These are phyloP conservation scores for Opisthocomus hoazin DNA, from an alignment of 2,113 vertebrate genomes.

Conservation along the genomic window DNA sequence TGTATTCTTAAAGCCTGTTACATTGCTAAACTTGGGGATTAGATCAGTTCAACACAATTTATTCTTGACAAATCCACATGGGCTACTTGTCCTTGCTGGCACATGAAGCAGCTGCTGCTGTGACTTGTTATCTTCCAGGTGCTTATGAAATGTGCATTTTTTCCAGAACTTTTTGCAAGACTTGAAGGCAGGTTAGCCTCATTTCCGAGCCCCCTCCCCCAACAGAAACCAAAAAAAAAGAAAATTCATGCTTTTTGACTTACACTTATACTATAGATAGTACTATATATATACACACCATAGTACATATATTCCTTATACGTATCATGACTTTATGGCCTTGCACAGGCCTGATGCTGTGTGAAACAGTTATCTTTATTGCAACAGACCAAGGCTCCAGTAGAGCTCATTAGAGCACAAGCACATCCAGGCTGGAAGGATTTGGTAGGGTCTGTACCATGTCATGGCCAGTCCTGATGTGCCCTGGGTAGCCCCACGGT, in stretches of 20 bases:
- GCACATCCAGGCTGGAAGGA: not conserved
- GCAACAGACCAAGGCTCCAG: not conserved
- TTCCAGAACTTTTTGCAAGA: not conserved
- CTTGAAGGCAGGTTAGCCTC: not conserved
- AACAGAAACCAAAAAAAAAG: not conserved
- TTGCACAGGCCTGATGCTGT: not conserved
- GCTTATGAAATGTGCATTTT: not conserved
- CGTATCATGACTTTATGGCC: not conserved
- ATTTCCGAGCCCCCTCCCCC: not conserved
- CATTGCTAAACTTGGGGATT: not conserved
- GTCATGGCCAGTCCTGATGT: not conserved
- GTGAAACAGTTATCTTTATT: not conserved
- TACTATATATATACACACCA: too few species aligned
- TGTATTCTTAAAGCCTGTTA: not conserved
- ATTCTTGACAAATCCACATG: not conserved
- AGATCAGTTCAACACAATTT: constrained; percentile 30
- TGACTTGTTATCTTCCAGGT: not conserved
- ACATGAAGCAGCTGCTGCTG: not conserved
- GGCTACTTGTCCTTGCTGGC: not conserved
- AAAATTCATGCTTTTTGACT: not conserved
- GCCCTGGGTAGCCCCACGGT: not conserved
- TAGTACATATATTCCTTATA: not conserved
- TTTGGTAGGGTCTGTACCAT: not conserved
- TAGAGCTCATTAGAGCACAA: not conserved
- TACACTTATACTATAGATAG: too few species aligned